These are phyloP conservation scores for human (Homo sapiens) DNA, from an alignment of 2,113 vertebrate species.

Conservation along the genomic window DNA sequence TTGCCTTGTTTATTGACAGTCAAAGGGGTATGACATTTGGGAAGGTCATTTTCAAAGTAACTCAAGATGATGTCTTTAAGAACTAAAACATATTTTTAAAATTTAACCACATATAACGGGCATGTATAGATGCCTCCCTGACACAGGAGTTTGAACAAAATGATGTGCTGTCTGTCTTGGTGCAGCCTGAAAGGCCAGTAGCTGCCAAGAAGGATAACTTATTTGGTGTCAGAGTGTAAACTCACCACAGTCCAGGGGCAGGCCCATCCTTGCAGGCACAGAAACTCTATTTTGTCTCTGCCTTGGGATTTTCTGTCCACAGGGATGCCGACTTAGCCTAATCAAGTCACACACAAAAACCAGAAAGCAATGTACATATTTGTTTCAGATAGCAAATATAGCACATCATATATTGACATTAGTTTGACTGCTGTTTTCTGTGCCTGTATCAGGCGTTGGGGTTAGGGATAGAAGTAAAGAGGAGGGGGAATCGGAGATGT, in stretches of 20 bases:
- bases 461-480: background rate
- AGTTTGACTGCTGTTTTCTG: background rate
- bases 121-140: background rate
- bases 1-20: background rate
- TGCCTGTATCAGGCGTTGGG: background rate
- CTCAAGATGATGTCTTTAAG: background rate
- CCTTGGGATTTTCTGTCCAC: background rate
- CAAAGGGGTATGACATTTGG: background rate
- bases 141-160: background rate
- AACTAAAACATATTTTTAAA: background rate
- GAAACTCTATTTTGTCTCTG: background rate
- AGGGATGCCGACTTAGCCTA: background rate
- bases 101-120: fast-evolving
- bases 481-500: fast-evolving
- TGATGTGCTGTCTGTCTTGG: fast-evolving
- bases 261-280: background rate
- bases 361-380: background rate
- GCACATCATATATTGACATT: background rate
- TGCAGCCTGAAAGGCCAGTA: background rate
- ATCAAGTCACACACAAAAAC: background rate
- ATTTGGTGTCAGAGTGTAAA: background rate
- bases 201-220: background rate
- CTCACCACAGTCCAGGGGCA: background rate
- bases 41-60: conserved; percentile 12
- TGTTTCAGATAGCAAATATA: background rate